Conservation (phyloP, 2,797 vertebrate genomes). For the Urocyon cinereoargenteus region DNA sequence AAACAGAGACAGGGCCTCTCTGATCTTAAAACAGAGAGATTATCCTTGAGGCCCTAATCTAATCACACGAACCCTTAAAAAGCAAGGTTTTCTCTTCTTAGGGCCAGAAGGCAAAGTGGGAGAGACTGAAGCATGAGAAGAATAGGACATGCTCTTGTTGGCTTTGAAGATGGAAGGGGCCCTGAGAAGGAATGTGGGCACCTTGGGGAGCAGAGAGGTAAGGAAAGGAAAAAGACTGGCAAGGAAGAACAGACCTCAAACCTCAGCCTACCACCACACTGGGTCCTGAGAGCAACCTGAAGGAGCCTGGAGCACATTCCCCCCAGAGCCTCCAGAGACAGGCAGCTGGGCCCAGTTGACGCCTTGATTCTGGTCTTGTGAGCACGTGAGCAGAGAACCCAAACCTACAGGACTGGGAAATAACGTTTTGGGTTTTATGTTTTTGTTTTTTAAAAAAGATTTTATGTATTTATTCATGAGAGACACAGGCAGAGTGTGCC, state of each 20-base stretch:
- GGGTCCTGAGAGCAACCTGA: neutral
- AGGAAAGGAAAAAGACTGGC: neutral
- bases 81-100: neutral
- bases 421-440: too few relatives aligned
- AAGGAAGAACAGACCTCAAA: neutral
- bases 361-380: neutral
- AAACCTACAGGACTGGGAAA: neutral
- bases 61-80: neutral
- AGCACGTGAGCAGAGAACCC: neutral
- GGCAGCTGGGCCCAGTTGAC: neutral
- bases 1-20: too few relatives aligned
- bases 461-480: too few relatives aligned
- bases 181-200: neutral
- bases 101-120: neutral
- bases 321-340: neutral
- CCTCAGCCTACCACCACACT: neutral
- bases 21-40: neutral
- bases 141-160: rapidly evolving
- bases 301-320: neutral
- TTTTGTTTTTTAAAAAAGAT: too few relatives aligned
- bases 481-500: too few relatives aligned
- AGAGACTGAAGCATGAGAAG: neutral
- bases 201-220: neutral
- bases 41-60: neutral
- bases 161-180: neutral